Conservation (phyloP, 1,140 invertebrate genomes). For the Drepana arcuata region DNA sequence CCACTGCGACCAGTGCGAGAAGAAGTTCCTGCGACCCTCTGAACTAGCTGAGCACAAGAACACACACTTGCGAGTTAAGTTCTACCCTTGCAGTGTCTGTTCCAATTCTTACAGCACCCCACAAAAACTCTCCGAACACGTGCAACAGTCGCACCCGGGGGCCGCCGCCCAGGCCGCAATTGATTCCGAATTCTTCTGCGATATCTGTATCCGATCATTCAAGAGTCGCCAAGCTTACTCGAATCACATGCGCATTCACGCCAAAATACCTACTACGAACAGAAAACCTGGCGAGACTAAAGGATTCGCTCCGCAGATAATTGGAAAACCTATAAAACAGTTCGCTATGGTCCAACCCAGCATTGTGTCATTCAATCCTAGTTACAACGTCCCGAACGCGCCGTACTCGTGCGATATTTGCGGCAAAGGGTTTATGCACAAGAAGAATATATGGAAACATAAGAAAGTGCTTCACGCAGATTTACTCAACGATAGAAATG, state of each 20-base stretch:
- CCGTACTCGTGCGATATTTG: slow-evolving; percentile 74
- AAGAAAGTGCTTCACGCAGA: slow-evolving; percentile 69
- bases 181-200: slow-evolving; percentile 61
- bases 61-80: slow-evolving; percentile 77
- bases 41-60: slow-evolving; percentile 77
- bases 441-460: slow-evolving; percentile 72
- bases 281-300: slow-evolving; percentile 51
- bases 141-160: slow-evolving; percentile 60
- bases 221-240: slow-evolving; percentile 69
- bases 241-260: slow-evolving; percentile 70
- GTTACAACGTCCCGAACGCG: slow-evolving; percentile 46
- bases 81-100: slow-evolving; percentile 75
- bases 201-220: slow-evolving; percentile 63
- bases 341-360: slow-evolving; percentile 42
- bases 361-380: slow-evolving; percentile 41
- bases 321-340: slow-evolving; percentile 56
- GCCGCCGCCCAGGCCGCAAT: slow-evolving; percentile 12
- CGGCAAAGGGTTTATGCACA: slow-evolving; percentile 73
- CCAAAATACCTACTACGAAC: slow-evolving; percentile 63
- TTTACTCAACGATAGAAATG: slow-evolving; percentile 44
- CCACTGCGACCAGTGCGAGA: slow-evolving; percentile 76
- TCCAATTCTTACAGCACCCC: slow-evolving; percentile 75
- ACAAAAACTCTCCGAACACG: slow-evolving; percentile 72
- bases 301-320: slow-evolving; percentile 49
- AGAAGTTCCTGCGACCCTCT: slow-evolving; percentile 73